Percentiles rank a stretch among this genome's conserved stretches.
These are phyloP conservation scores for Nettapus auritus DNA, from an alignment of 2,113 vertebrate species.

Conservation along the genomic window DNA sequence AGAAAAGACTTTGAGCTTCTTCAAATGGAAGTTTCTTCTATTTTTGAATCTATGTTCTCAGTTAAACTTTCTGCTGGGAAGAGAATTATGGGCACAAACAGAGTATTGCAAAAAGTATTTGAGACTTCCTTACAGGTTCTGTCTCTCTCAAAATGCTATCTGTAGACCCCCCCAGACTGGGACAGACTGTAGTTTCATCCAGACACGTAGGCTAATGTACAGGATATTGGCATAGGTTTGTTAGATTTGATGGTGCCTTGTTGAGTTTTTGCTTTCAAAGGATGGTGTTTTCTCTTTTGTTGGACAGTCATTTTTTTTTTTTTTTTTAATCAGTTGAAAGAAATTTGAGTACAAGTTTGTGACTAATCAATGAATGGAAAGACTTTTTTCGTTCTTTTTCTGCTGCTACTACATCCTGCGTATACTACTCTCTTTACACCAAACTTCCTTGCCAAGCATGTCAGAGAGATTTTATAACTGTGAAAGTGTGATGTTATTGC, in stretches of 20 bases:
- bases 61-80: background rate
- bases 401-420: background rate
- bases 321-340: background rate
- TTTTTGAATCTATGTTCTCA: background rate
- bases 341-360: background rate
- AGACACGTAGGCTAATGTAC: no score
- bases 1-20: background rate
- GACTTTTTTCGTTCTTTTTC: background rate
- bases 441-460: constrained; percentile 42
- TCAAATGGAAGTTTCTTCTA: background rate
- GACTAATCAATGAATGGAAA: background rate
- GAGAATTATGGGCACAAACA: background rate
- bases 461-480: constrained; percentile 61
- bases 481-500: constrained; percentile 20
- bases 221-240: background rate
- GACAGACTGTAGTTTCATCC: background rate
- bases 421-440: constrained; percentile 10
- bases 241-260: background rate
- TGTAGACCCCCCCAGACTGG: background rate
- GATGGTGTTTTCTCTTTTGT: background rate
- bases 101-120: background rate
- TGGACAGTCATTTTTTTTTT: background rate
- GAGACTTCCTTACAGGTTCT: background rate
- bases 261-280: background rate
- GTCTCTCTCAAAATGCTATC: background rate